These are phyloP conservation scores for Drosophila tristis DNA, from an alignment of 1,140 invertebrate species.

Conservation along the genomic window DNA sequence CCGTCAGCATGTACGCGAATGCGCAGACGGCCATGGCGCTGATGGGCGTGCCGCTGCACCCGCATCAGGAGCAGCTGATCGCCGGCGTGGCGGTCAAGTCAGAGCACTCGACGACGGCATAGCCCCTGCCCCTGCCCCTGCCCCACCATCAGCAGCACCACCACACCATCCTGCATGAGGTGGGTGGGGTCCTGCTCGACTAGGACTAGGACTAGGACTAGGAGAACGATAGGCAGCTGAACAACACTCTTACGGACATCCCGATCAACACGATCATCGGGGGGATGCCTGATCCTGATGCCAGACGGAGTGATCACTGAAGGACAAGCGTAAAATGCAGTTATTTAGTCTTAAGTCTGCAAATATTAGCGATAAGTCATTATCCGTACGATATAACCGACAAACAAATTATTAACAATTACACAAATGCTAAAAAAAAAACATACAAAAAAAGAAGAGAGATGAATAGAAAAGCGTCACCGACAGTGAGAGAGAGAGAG, in stretches of 20 bases:
- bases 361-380: slow-evolving; percentile 70
- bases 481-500: slow-evolving; percentile 20
- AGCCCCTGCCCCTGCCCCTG: slow-evolving; percentile 65
- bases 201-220: slow-evolving; percentile 5
- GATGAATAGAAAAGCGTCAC: slow-evolving; percentile 32
- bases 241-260: slow-evolving; percentile 1
- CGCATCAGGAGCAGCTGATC: slow-evolving; percentile 59
- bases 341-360: slow-evolving; percentile 82
- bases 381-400: slow-evolving; percentile 46
- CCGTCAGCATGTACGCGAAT: slow-evolving; percentile 68
- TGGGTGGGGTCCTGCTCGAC: slow-evolving; percentile 52
- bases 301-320: slow-evolving; percentile 7
- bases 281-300: not conserved
- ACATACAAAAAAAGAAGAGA: slow-evolving; percentile 13
- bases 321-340: slow-evolving; percentile 75
- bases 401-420: slow-evolving; percentile 46
- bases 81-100: slow-evolving; percentile 59
- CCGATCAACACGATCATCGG: not conserved
- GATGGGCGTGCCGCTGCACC: slow-evolving; percentile 67
- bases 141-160: slow-evolving; percentile 30
- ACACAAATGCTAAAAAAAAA: slow-evolving; percentile 45
- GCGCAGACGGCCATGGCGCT: slow-evolving; percentile 72
- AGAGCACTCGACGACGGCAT: slow-evolving; percentile 78
- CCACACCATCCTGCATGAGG: slow-evolving; percentile 15
- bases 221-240: slow-evolving; percentile 10